Base-by-base conservation (phyloP, 92 coral and sea anemone species). In the Zoanthus sociatus region DNA sequence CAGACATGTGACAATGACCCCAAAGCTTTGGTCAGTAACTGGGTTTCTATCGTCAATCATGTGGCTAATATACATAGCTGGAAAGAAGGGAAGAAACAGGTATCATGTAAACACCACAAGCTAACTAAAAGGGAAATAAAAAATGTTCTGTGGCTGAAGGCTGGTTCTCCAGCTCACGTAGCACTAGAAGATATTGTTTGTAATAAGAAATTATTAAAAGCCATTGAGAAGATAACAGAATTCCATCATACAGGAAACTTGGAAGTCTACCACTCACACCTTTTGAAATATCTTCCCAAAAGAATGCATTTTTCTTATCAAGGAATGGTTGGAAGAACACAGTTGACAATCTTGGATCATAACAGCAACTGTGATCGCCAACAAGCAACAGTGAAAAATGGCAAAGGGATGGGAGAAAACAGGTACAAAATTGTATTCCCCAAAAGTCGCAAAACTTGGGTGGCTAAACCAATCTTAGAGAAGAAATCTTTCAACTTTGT, bases 401-500 rank as follows among this genome's bases (percentile, higher is more conserved):
- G 89, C 14, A 77, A 86, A 26, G 46, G 44, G 20, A 56, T 56
- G 42, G 89, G 89, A 76, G 89, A 86, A 20, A 76, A 70, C 73
- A 84, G 64, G 64, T 56, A 56, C 87, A 87, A 87, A 1, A 51
- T 79, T 9, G 87, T 87, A 31, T 87, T 79, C 70, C 90, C 90
- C 64, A 79, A 87, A 33, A 56, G 37, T 48, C 78, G 90, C 87
- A 87, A 87, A 79, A 48, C 87, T 72, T 87, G 90, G 90, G 87
- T 78, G 31, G 90, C 75, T 46, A 87, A 87, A 30, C 87, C 90
- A 79, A 71, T 78, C 47, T 63, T 60, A 76, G 87, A 87, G 79
- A 47, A 20, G 63, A 79, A 87, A 53, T 31, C 73, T 6, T 87
- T 11, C 18, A 18, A 45, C 63, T 87, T 76, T 79, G 31, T 87